Evolutionary conservation across 2,888 invertebrate species (phyloP).

Genomic region (Agrochola lota): DNA sequence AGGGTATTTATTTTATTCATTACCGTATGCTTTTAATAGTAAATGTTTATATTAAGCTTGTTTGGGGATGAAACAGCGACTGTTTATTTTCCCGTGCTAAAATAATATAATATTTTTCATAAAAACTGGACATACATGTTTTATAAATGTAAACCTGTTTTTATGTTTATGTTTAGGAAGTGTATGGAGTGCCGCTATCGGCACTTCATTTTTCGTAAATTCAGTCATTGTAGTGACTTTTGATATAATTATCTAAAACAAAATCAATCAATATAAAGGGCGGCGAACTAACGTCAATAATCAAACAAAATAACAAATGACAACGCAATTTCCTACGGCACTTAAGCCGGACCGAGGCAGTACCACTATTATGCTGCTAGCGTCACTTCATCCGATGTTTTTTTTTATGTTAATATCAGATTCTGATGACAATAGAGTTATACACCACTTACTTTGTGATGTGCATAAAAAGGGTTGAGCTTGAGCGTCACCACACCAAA

Average conservation of each 20-base stretch:
- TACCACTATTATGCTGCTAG: too few species aligned
- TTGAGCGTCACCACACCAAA: not conserved
- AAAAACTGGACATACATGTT: not conserved
- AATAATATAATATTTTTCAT: conserved; percentile 31
- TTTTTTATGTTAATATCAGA: not conserved
- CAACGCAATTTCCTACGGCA: too few species aligned
- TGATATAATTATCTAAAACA: too few species aligned
- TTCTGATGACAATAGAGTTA: conserved; percentile 2
- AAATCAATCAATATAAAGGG: too few species aligned
- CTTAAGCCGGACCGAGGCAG: too few species aligned
- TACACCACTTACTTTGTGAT: not conserved
- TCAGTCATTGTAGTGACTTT: too few species aligned
- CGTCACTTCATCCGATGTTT: too few species aligned
- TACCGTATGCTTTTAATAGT: conserved; percentile 35
- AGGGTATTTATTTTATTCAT: conserved; percentile 56
- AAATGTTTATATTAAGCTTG: conserved; percentile 18
- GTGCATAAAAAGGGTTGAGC: not conserved
- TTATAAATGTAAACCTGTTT: not conserved
- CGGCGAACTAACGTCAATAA: too few species aligned
- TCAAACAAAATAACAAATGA: too few species aligned
- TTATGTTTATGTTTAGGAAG: conserved; percentile 11
- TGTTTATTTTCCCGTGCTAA: conserved; percentile 16
- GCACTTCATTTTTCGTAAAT: too few species aligned
- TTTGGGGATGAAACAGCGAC: conserved; percentile 13
- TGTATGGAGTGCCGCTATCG: too few species aligned